These are phyloP conservation scores for Dicyrtomina minuta DNA, from an alignment of 2,888 invertebrate species.

Conservation along the genomic window DNA sequence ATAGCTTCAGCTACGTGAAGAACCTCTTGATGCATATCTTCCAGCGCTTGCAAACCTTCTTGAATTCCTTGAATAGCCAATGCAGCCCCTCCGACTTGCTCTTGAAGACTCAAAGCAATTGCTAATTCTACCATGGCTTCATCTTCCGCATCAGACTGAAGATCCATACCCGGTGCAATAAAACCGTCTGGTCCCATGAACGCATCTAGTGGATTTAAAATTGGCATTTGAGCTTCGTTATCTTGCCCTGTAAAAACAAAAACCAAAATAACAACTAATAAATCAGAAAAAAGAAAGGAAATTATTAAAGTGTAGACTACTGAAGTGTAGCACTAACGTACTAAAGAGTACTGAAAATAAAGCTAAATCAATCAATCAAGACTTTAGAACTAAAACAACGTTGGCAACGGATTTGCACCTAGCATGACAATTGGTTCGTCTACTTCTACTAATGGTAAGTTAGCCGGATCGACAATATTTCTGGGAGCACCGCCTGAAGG, in stretches of 20 bases:
- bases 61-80: conserved; percentile 58
- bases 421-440: conserved; percentile 53
- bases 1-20: conserved; percentile 48
- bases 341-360: no score
- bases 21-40: conserved; percentile 52
- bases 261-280: background rate
- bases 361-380: no score
- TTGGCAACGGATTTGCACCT: conserved; percentile 29
- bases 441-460: conserved; percentile 50
- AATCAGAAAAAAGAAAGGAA: background rate
- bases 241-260: conserved; percentile 38
- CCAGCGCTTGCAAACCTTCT: conserved; percentile 55
- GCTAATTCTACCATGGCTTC: conserved; percentile 96
- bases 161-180: conserved; percentile 63
- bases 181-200: conserved; percentile 52
- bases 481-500: background rate
- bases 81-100: conserved; percentile 66
- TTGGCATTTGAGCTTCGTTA: conserved; percentile 46
- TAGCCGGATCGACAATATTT: conserved; percentile 25
- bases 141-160: conserved; percentile 93
- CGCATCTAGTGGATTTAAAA: conserved; percentile 50
- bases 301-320: background rate
- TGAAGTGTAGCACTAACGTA: background rate
- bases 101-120: conserved; percentile 89
- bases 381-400: background rate